phyloP scores from a whole-genome alignment of 2,888 invertebrate species.

The Phortica magna region DNA sequence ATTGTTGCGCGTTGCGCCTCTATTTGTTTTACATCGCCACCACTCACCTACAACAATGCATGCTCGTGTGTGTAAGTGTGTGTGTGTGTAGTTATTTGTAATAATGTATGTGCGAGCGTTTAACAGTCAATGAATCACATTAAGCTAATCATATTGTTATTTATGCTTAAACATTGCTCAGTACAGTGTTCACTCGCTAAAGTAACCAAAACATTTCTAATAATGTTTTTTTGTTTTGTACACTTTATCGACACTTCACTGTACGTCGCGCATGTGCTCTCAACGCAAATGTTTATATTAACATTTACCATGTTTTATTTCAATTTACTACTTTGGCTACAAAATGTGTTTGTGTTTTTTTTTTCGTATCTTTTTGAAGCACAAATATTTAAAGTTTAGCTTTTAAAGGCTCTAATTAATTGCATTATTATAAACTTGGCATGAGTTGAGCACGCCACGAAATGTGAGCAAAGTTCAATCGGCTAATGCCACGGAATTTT shows the following conservation, averaged over 20 bases:
- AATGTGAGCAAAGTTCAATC: too few species aligned
- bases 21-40: background rate
- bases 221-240: too few species aligned
- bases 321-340: background rate
- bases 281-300: background rate
- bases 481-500: too few species aligned
- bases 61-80: background rate
- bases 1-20: background rate
- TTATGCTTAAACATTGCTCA: background rate
- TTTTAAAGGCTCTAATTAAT: too few species aligned
- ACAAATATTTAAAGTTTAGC: background rate
- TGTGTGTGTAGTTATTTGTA: background rate
- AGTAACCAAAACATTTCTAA: background rate
- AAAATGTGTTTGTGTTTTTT: background rate
- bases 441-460: too few species aligned
- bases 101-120: background rate
- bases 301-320: background rate
- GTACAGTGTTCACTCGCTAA: background rate
- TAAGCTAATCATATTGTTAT: background rate
- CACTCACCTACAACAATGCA: background rate
- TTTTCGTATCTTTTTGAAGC: background rate
- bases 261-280: background rate
- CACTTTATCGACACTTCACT: too few species aligned
- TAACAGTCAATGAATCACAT: background rate
- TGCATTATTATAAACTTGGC: too few species aligned